Evolutionary conservation across 2,888 invertebrate species (phyloP), one percentile per base, ranked within the genome.

Genomic region (Heliconius sara): DNA sequence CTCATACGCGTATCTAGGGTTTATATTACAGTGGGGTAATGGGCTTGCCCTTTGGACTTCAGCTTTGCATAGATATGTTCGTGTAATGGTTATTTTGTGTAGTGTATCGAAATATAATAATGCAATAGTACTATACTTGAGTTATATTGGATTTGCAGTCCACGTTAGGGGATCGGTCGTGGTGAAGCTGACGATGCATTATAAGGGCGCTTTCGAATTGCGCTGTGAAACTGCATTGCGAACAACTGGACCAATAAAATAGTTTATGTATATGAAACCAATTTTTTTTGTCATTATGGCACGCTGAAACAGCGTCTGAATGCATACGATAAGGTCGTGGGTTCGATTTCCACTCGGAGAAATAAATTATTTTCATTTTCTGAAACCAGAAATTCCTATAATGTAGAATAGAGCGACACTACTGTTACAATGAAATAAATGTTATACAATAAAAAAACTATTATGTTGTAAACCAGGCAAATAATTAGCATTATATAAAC

Each of bases 171-270:
- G 83, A 57, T 3, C 84, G 43, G 3, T 87, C 89, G 74, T 95
- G 95, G 43, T 93, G 91, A 0, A 94, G 86, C 84, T 95, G 92
- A 0, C 84, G 87, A 65, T 95, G 95, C 94, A 95, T 95, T 25
- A 84, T 83, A 19, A 95, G 85, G 0, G 92, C 92, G 73, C 92
- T 94, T 84, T 93, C 92, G 84, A 93, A 95, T 78, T 94, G 89
- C 0, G 93, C 87, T 0, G 88, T 90, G 84, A 93, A 95, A 47
- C 81, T 84, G 84, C 95, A 95, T 85, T 92, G 91, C 0, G 94
- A 89, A 82, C 95, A 95, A 81, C 95, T 95, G 88, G 0, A 87
- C 87, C 66, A 52, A 70, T 13, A 7, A 43, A 63, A 16, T 27
- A 25, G 65, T 27, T 65, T 3, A 27, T 65, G 2, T 65, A 27